phyloP scores from a whole-genome alignment of 92 coral and sea anemone species.

The Parazoanthus darwini region DNA sequence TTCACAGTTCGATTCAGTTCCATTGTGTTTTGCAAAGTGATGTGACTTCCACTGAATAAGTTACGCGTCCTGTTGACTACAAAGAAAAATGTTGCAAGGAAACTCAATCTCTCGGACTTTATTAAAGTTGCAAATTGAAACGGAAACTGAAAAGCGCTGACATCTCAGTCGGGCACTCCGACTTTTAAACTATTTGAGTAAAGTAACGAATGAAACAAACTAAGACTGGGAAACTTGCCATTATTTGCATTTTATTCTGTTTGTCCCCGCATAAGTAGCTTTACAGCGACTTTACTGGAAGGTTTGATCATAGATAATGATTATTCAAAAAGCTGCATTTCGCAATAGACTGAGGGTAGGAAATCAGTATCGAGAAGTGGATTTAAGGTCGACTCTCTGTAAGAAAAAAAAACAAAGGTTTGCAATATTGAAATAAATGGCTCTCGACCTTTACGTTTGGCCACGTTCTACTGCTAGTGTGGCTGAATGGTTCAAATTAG shows the following conservation, averaged over 20 bases:
- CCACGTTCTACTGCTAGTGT: background rate
- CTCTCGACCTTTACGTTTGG: background rate
- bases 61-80: constrained; percentile 25
- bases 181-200: background rate
- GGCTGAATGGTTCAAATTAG: background rate
- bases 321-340: background rate
- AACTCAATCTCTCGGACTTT: background rate
- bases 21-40: constrained; percentile 7
- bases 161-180: background rate
- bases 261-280: background rate
- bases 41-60: background rate
- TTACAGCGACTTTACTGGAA: background rate
- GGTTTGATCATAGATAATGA: background rate
- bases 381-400: too few species aligned
- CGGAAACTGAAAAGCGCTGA: constrained; percentile 16
- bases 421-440: background rate
- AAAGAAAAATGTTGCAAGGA: background rate
- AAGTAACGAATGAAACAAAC: background rate
- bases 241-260: background rate
- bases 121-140: constrained; percentile 36
- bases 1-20: constrained; percentile 18
- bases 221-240: background rate
- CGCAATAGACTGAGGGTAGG: background rate
- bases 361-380: background rate
- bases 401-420: background rate